Evolutionary conservation across 1,140 invertebrate species (phyloP).

Genomic region (Trichonephila clavata): DNA sequence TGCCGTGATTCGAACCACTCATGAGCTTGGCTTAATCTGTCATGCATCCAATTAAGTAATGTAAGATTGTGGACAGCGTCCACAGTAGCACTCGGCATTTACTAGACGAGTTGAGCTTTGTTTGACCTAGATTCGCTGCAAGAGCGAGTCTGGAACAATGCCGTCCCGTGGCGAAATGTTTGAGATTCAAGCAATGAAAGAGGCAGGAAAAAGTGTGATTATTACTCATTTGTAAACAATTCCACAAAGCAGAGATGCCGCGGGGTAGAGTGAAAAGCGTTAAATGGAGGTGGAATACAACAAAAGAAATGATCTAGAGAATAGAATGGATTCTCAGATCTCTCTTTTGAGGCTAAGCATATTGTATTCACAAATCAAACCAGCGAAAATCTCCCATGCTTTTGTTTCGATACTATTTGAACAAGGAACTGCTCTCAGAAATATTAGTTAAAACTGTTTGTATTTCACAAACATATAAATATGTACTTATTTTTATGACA

Average conservation of each 20-base stretch:
- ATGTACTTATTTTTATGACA: no score
- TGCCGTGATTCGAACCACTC: neutral
- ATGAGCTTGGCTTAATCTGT: neutral
- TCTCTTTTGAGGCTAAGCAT: neutral
- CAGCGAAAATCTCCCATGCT: neutral
- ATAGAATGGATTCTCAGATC: neutral
- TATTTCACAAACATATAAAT: no score
- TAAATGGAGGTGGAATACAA: neutral
- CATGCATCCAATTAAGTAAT: constrained; percentile 16
- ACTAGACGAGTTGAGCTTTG: constrained; percentile 35
- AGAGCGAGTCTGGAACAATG: constrained; percentile 47
- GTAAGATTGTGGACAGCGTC: neutral
- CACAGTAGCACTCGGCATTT: constrained; percentile 5
- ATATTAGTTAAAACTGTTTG: no score
- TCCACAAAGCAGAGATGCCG: neutral
- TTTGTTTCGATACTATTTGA: neutral
- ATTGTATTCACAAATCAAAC: no score
- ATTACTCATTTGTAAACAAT: constrained; percentile 33
- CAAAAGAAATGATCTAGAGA: neutral
- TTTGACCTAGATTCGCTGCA: constrained; percentile 45
- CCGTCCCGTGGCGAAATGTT: constrained; percentile 36
- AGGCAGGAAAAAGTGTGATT: neutral
- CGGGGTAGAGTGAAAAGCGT: neutral
- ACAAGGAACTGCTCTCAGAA: no score
- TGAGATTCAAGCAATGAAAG: constrained; percentile 50